Conservation (phyloP, 2,888 invertebrate species). For the Ellobium chinense region DNA sequence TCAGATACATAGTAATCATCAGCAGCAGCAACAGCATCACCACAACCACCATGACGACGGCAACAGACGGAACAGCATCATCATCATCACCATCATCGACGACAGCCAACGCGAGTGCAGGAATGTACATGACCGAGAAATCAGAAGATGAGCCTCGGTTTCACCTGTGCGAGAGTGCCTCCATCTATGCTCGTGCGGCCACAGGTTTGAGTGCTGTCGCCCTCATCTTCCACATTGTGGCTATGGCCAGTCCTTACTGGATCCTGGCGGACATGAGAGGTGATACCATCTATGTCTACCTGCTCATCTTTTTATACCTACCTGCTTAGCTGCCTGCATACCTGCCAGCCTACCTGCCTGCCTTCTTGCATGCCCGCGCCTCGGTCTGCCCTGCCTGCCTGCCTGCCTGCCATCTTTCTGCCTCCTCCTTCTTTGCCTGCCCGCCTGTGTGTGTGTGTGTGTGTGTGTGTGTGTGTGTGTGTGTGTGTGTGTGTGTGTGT, state of each 20-base stretch:
- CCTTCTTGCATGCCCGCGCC: neutral
- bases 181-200: neutral
- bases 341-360: neutral
- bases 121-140: neutral
- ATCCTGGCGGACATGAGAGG: neutral
- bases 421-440: neutral
- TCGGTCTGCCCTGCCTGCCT: neutral
- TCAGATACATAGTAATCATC: too few species aligned
- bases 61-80: too few species aligned
- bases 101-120: too few species aligned
- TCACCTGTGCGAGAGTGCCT: constrained; percentile 3
- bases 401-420: neutral
- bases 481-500: neutral
- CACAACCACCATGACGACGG: too few species aligned
- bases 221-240: constrained; percentile 5
- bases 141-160: neutral
- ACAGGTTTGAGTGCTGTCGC: neutral
- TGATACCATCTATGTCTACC: neutral
- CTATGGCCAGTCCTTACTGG: constrained; percentile 7
- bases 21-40: too few species aligned
- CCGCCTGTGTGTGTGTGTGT: neutral
- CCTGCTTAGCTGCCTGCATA: neutral
- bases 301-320: neutral
- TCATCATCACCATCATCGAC: too few species aligned
- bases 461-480: neutral